Evolutionary conservation across 2,797 vertebrate genomes (phyloP).

Genomic region (Australoheros facetus): DNA sequence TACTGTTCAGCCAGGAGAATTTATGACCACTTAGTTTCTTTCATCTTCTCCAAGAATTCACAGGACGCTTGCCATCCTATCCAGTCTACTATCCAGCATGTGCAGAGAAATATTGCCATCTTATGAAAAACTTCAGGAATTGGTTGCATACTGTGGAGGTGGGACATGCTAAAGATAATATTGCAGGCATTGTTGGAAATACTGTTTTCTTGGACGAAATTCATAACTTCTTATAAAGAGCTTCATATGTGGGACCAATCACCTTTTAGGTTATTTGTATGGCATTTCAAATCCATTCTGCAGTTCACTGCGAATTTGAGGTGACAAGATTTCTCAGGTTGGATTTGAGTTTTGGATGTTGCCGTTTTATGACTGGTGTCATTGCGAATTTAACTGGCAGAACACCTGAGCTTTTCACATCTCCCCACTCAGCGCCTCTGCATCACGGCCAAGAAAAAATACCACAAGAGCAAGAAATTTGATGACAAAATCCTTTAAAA

Average conservation of each 20-base stretch:
- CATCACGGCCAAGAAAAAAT: not conserved
- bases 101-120: conserved; percentile 22
- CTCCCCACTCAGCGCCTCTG: not conserved
- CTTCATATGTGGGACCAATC: not conserved
- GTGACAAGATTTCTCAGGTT: not conserved
- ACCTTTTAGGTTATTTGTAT: not conserved
- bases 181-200: not conserved
- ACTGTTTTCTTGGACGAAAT: not conserved
- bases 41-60: conserved; percentile 42
- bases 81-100: conserved; percentile 5
- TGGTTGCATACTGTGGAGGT: not conserved
- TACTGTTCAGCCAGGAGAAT: not conserved
- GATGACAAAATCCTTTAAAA: not conserved
- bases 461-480: not conserved
- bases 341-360: not conserved
- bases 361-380: not conserved
- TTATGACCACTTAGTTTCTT: conserved; percentile 22
- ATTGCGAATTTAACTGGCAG: not conserved
- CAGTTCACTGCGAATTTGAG: not conserved
- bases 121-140: conserved; percentile 13
- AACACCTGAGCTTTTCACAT: not conserved
- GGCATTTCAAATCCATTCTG: conserved; percentile 5
- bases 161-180: not conserved
- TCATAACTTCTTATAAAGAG: not conserved
- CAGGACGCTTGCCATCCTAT: conserved; percentile 14